Evolutionary conservation across 2,113 vertebrate genomes (phyloP).

Genomic region (Elaphurus davidianus): DNA sequence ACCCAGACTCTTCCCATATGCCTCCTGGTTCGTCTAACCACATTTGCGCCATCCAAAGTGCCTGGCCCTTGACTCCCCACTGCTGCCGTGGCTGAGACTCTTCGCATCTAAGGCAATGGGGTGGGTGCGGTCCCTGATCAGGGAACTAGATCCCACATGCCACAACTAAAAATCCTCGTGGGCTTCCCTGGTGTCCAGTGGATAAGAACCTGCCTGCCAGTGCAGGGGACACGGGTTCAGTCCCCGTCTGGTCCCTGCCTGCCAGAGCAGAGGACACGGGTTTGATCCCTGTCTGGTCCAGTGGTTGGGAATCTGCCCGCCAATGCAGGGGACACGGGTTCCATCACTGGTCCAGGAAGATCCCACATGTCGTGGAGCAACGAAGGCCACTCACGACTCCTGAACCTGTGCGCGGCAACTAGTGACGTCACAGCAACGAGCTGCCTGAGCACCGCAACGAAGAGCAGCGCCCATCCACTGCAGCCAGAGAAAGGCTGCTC

Average conservation of each 20-base stretch:
- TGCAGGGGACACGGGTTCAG: no score
- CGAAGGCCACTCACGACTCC: neutral
- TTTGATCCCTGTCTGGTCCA: neutral
- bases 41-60: accelerated
- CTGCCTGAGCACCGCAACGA: accelerated
- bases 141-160: neutral
- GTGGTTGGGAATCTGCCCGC: neutral
- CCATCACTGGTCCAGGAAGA: accelerated
- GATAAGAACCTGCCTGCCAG: no score
- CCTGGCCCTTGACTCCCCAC: neutral
- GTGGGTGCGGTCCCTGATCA: neutral
- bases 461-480: neutral
- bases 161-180: no score
- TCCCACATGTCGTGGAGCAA: neutral
- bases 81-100: neutral
- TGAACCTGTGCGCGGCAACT: neutral
- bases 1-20: neutral
- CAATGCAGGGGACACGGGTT: neutral
- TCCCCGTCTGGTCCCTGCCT: no score
- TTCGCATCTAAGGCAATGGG: accelerated
- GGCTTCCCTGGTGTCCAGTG: no score
- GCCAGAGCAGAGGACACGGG: no score
- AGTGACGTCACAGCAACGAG: neutral
- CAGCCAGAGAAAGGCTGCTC: neutral
- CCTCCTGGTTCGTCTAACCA: neutral